Percentiles rank a stretch among this genome's conserved stretches.
phyloP scores from a whole-genome alignment of 2,113 vertebrate genomes.

The Clupea harengus region DNA sequence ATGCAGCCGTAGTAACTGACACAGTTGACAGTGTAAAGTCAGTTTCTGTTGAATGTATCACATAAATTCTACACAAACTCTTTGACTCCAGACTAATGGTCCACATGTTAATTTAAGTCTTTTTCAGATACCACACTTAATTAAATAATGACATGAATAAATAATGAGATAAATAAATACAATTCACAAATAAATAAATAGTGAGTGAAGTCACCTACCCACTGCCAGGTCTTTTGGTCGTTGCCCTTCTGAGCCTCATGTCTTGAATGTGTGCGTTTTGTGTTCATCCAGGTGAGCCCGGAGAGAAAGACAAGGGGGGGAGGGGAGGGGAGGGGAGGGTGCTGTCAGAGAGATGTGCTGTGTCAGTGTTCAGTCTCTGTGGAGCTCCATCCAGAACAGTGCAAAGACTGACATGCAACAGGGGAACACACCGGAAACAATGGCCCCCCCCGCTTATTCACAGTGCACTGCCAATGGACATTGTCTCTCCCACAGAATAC shows the following conservation, averaged over 20 bases:
- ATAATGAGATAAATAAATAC: neutral
- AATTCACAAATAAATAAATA: neutral
- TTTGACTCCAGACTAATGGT: too few species aligned
- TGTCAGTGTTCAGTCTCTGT: slow-evolving; percentile 66
- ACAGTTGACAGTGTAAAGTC: too few species aligned
- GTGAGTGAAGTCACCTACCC: slow-evolving; percentile 50
- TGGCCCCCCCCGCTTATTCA: slow-evolving; percentile 44
- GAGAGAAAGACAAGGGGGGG: slow-evolving; percentile 33
- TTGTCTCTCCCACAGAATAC: slow-evolving; percentile 48
- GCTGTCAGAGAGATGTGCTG: slow-evolving; percentile 63
- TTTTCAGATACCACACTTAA: neutral
- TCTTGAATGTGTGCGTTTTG: slow-evolving; percentile 42
- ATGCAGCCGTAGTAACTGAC: too few species aligned
- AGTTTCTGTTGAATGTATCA: too few species aligned
- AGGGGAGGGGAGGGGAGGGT: neutral
- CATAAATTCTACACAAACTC: too few species aligned
- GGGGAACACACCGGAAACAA: slow-evolving; percentile 53
- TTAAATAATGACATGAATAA: neutral
- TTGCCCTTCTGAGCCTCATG: slow-evolving; percentile 45
- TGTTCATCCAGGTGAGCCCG: slow-evolving; percentile 41
- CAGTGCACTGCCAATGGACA: slow-evolving; percentile 37
- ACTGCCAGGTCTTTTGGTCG: slow-evolving; percentile 29
- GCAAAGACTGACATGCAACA: slow-evolving; percentile 39
- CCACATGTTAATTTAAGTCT: neutral
- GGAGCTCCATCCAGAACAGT: slow-evolving; percentile 69